A percentile compares a stretch with the other conserved stretches of the same genome.
Evolutionary conservation across 2,113 vertebrate genomes (phyloP).

Genomic region (Ciconia stormi): DNA sequence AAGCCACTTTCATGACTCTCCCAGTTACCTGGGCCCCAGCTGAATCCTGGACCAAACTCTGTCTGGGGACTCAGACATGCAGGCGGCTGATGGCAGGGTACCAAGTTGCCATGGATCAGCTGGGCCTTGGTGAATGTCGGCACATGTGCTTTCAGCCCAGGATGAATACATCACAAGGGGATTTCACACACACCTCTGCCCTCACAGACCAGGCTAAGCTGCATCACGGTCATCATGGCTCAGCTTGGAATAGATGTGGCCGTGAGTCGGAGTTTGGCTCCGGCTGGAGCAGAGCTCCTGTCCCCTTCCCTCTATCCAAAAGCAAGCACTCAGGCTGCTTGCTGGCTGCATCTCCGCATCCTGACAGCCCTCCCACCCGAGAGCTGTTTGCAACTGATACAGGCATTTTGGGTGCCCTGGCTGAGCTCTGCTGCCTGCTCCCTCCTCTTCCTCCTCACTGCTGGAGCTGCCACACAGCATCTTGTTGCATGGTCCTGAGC

Average conservation of each 20-base stretch:
- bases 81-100: not conserved
- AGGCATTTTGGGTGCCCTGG: not conserved
- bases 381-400: not conserved
- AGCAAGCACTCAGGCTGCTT: not conserved
- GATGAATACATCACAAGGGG: not conserved
- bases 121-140: not conserved
- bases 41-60: not conserved
- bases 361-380: fast-evolving
- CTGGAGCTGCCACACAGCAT: not conserved
- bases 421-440: not conserved
- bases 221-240: not conserved
- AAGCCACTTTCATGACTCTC: not conserved
- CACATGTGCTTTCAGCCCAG: fast-evolving
- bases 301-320: not conserved
- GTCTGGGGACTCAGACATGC: not conserved
- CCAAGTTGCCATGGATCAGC: not conserved
- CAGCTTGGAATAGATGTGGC: not conserved
- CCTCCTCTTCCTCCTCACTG: not conserved
- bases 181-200: not conserved
- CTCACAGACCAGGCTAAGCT: not conserved
- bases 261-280: fast-evolving
- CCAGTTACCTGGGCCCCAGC: not conserved
- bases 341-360: not conserved
- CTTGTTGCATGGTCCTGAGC: not conserved
- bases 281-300: not conserved